A percentile compares a stretch with the other conserved stretches of the same genome.
Evolutionary conservation across 2,797 vertebrate species (phyloP).

Genomic region (Leptoclinus maculatus): DNA sequence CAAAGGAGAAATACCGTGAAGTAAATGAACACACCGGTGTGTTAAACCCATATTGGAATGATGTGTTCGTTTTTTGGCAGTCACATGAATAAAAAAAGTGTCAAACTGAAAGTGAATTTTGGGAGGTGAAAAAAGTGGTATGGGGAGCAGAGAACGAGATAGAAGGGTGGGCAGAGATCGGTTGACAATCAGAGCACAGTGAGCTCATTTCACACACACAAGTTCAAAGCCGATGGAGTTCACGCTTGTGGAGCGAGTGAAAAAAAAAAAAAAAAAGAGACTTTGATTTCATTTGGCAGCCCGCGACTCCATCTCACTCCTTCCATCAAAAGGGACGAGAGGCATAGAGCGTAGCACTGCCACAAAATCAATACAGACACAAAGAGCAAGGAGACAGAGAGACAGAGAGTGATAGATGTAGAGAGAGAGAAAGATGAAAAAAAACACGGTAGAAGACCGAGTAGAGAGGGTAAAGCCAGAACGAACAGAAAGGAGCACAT

Average conservation of each 20-base stretch:
- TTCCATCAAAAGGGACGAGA: conserved; percentile 79
- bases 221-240: conserved; percentile 82
- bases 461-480: conserved; percentile 9
- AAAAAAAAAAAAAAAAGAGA: conserved; percentile 45
- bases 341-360: conserved; percentile 70
- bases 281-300: conserved; percentile 84
- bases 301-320: conserved; percentile 77
- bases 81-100: conserved; percentile 40
- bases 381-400: conserved; percentile 73
- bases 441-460: conserved; percentile 23
- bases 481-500: conserved; percentile 46
- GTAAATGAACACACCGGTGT: conserved; percentile 2
- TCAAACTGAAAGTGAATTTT: conserved; percentile 43
- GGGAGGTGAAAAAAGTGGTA: conserved; percentile 32
- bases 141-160: conserved; percentile 40
- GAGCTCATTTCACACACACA: conserved; percentile 79
- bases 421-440: conserved; percentile 37
- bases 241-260: conserved; percentile 65
- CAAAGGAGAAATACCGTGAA: background rate
- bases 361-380: conserved; percentile 82
- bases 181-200: conserved; percentile 79
- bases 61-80: conserved; percentile 32
- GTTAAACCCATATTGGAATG: conserved; percentile 31
- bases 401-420: conserved; percentile 67
- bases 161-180: conserved; percentile 53